phyloP scores from a whole-genome alignment of 2,888 invertebrate species.

The Neoitamus cyanurus region DNA sequence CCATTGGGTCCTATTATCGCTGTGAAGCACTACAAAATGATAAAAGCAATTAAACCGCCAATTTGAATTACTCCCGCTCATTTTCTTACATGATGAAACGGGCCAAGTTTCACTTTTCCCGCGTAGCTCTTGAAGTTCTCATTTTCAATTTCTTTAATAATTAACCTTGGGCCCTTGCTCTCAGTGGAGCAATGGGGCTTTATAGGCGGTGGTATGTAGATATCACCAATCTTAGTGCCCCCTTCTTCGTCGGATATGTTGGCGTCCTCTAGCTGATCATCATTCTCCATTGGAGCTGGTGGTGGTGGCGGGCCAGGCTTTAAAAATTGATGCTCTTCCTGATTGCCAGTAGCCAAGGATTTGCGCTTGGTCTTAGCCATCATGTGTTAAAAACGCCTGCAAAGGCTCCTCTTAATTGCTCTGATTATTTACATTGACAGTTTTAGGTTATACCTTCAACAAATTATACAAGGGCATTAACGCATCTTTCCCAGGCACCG shows the following conservation, averaged over 20 bases:
- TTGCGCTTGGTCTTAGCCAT: conserved; percentile 13
- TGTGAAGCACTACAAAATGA: conserved; percentile 83
- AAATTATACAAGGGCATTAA: background rate
- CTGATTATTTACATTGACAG: conserved; percentile 8
- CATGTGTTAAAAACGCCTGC: conserved; percentile 12
- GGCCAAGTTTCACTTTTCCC: conserved; percentile 84
- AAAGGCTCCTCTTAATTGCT: background rate
- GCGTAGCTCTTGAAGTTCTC: conserved; percentile 98
- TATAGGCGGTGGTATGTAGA: conserved; percentile 85
- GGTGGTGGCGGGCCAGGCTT: background rate
- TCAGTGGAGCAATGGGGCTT: conserved; percentile 78
- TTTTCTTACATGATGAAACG: conserved; percentile 88
- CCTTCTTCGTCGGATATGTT: conserved; percentile 68
- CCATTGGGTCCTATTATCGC: conserved; percentile 98
- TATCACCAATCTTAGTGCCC: conserved; percentile 79
- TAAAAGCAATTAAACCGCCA: conserved; percentile 18
- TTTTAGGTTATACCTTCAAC: conserved; percentile 19
- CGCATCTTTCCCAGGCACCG: background rate
- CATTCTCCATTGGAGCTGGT: background rate
- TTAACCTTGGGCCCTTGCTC: conserved; percentile 82
- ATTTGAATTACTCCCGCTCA: background rate
- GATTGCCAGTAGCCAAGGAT: background rate
- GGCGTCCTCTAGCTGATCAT: background rate
- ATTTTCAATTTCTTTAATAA: conserved; percentile 91
- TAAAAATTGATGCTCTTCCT: background rate